Base-by-base conservation (phyloP, 2,797 vertebrate species). In the Echiichthys vipera region DNA sequence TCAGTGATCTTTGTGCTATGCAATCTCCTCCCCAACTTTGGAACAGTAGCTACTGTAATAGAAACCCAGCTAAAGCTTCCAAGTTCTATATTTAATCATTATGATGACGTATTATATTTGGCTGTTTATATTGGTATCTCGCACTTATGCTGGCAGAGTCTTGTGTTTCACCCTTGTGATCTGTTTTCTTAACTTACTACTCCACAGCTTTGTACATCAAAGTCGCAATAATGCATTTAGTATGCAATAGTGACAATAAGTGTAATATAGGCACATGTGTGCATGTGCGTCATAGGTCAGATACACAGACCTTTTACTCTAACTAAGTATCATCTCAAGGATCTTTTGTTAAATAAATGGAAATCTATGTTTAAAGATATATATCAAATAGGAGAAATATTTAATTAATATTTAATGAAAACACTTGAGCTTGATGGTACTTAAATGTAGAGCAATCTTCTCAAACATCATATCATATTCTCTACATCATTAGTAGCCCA, bases 1-100 rank as follows among this genome's bases (percentile, higher is more conserved):
- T 72, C 77, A 65, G 42, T 82, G 68, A 83, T 80, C 53, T 78
- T 59, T 57, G 43, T 15, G 25, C 71, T 51, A 15, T 34, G 9
- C n/a, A 34, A 71, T 71, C 32, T 68, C 17, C 50, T 73, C 30
- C 27, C n/a, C 13, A 73, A 70, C 2, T 55, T 49, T 75, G 43
- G 13, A 65, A 51, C 22, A 80, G 32, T 37, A 72, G 47, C 45
- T 22, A 2, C 30, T 42, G 14, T 43, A 25, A 46, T n/a, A 71
- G 12, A 57, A 24, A 45, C 27, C 22, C 8, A 32, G 17, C n/a
- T 11, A n/a, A 66, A 58, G 20, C 15, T 34, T 46, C 45, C 22
- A 57, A 36, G 15, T 65, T 49, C 10, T 55, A 5, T 7, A 81
- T 73, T 63, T 42, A 34, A 73, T 67, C 20, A 71, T 54, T 57